Conservation (phyloP, 2,888 invertebrate genomes). For the Hypomecis punctinalis region DNA sequence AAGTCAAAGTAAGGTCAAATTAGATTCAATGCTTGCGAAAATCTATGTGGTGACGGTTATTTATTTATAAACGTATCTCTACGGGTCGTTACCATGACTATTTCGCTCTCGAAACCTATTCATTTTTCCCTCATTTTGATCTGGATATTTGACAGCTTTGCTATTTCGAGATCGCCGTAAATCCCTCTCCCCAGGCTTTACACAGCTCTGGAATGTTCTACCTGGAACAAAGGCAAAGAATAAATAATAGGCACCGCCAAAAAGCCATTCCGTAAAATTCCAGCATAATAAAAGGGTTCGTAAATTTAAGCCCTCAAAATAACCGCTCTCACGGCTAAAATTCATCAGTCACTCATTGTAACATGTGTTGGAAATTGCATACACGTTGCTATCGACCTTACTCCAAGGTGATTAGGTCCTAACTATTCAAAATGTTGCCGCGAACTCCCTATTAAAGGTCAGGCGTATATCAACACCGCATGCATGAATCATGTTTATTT, state of each 20-base stretch:
- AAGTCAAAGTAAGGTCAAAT: too few species aligned
- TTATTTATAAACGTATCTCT: too few species aligned
- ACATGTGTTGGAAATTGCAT: constrained; percentile 36
- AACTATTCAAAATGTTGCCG: constrained; percentile 20
- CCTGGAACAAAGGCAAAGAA: constrained; percentile 16
- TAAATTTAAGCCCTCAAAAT: constrained; percentile 22
- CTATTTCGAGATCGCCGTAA: background rate
- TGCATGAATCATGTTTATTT: constrained; percentile 45
- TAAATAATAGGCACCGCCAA: background rate
- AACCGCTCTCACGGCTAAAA: constrained; percentile 27
- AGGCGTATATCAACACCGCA: constrained; percentile 39
- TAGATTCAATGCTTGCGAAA: too few species aligned
- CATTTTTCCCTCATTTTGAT: background rate
- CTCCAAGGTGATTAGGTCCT: constrained; percentile 24
- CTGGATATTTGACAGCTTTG: background rate
- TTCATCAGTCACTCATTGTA: constrained; percentile 28
- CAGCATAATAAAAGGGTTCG: constrained; percentile 15
- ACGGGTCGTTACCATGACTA: too few species aligned
- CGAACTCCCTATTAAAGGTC: constrained; percentile 39
- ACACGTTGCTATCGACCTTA: constrained; percentile 28
- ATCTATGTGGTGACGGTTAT: too few species aligned
- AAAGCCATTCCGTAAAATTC: constrained; percentile 16
- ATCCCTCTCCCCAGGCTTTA: background rate
- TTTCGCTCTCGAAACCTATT: background rate
- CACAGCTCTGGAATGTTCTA: constrained; percentile 22